Percentiles rank a stretch among this genome's conserved stretches.
Conservation (phyloP, 2,888 invertebrate genomes). For the Thumatha senex region DNA sequence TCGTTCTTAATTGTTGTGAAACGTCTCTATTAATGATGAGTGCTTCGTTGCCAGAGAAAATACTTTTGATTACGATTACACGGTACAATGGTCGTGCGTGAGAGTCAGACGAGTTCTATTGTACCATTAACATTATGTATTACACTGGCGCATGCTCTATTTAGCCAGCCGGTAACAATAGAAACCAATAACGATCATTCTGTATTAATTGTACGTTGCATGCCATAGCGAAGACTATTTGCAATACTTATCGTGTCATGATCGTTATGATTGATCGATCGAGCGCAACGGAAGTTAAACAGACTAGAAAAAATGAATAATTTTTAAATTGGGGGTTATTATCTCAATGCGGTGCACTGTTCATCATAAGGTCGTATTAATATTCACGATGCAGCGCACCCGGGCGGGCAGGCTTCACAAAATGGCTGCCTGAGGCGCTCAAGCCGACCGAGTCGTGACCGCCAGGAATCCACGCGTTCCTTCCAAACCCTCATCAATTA, state of each 20-base stretch:
- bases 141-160: conserved; percentile 73
- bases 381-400: conserved; percentile 68
- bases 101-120: conserved; percentile 67
- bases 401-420: conserved; percentile 73
- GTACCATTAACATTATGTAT: conserved; percentile 71
- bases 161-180: conserved; percentile 72
- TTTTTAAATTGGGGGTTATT: conserved; percentile 50
- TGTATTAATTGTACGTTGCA: conserved; percentile 70
- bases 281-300: conserved; percentile 58
- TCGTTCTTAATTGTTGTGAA: conserved; percentile 59
- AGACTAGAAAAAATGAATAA: conserved; percentile 39
- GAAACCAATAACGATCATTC: conserved; percentile 75
- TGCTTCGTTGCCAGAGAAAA: conserved; percentile 64
- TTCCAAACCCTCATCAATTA: conserved; percentile 79
- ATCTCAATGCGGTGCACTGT: conserved; percentile 37
- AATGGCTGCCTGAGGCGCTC: conserved; percentile 77
- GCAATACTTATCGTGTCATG: conserved; percentile 61
- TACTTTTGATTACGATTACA: conserved; percentile 71
- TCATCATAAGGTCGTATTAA: conserved; percentile 68
- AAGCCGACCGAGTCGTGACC: conserved; percentile 73
- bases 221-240: conserved; percentile 55
- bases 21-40: conserved; percentile 57
- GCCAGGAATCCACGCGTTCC: conserved; percentile 78
- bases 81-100: conserved; percentile 71
- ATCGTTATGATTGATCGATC: conserved; percentile 58